phyloP scores from a whole-genome alignment of 2,113 vertebrate species.

The Columba janthina region DNA sequence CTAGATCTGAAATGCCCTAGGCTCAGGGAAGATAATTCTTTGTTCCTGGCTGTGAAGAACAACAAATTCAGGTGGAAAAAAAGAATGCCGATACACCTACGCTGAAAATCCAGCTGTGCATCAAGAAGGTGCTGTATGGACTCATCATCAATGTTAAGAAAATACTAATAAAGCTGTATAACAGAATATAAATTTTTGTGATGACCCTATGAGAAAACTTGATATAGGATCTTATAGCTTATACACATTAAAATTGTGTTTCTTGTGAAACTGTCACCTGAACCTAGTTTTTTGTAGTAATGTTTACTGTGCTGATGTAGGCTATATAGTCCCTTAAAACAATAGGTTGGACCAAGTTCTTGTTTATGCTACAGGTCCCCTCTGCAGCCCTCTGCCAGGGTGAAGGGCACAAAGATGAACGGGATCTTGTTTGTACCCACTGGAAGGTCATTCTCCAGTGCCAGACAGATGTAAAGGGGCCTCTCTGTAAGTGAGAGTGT shows the following conservation, averaged over 20 bases:
- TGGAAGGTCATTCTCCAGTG: constrained; percentile 1
- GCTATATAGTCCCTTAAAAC: neutral
- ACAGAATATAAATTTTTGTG: neutral
- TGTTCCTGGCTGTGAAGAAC: neutral
- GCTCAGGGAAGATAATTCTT: neutral
- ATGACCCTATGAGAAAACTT: neutral
- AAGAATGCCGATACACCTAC: neutral
- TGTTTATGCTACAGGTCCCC: neutral
- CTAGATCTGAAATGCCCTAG: neutral
- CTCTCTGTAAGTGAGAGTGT: neutral
- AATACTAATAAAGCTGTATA: neutral
- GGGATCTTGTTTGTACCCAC: neutral
- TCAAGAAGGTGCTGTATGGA: neutral
- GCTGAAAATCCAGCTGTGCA: neutral
- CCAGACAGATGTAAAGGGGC: constrained; percentile 30
- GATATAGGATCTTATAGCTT: neutral
- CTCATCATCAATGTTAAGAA: neutral
- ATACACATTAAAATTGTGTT: neutral
- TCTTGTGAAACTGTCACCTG: neutral
- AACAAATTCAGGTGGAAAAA: neutral
- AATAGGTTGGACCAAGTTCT: neutral
- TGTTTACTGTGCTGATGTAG: neutral
- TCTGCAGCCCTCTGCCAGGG: neutral
- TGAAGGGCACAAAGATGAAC: neutral
- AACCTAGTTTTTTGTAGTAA: neutral